phyloP scores from a whole-genome alignment of 2,797 vertebrate genomes.

The Aselliscus stoliczkanus region DNA sequence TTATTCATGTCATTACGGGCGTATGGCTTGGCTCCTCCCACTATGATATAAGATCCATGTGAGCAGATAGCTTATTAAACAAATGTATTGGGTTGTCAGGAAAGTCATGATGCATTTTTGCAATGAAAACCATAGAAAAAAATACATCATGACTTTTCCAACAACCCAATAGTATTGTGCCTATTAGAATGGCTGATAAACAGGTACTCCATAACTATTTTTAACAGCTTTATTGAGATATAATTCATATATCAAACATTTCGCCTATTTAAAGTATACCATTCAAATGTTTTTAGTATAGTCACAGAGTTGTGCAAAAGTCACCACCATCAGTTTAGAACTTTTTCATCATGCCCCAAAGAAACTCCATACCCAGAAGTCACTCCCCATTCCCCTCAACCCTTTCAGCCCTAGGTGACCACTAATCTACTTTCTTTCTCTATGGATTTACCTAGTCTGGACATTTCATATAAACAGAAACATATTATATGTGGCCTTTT shows the following conservation, averaged over 20 bases:
- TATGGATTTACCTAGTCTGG: background rate
- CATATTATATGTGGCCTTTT: background rate
- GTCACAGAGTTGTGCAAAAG: background rate
- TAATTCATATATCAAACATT: background rate
- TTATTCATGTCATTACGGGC: background rate
- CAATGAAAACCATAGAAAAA: no score
- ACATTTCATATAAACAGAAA: conserved; percentile 1
- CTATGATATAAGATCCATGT: background rate
- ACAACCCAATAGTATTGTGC: background rate
- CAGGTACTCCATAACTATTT: background rate
- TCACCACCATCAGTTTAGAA: background rate
- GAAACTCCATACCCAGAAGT: background rate
- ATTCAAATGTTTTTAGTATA: background rate
- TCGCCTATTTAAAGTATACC: background rate
- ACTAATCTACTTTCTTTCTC: background rate
- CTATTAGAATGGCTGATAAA: background rate
- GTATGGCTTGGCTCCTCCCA: background rate
- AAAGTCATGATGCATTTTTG: no score
- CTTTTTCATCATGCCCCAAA: background rate
- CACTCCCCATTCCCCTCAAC: background rate
- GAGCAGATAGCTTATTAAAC: background rate
- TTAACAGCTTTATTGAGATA: background rate
- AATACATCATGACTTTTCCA: no score
- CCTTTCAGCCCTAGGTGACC: background rate
- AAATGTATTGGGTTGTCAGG: no score